Conservation (phyloP, 2,113 vertebrate species). For the Trogon melanurus region DNA sequence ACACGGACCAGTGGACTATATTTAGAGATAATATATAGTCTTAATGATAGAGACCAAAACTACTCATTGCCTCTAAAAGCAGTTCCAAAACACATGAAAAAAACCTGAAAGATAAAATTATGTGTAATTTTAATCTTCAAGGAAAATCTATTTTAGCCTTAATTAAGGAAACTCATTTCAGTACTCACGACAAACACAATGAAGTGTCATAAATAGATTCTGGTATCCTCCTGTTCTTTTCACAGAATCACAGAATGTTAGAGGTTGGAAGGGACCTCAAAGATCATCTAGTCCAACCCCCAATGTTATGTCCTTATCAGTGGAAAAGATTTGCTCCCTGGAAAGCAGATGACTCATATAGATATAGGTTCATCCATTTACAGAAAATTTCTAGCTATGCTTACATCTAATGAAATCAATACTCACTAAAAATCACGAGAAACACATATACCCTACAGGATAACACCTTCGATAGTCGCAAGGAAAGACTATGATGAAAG, state of each 20-base stretch:
- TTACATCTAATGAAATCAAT: background rate
- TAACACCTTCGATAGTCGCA: background rate
- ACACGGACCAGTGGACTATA: background rate
- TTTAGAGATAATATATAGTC: background rate
- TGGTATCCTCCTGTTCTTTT: background rate
- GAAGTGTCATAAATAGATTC: background rate
- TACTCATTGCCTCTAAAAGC: background rate
- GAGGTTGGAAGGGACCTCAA: no score
- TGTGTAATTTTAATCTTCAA: background rate
- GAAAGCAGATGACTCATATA: background rate
- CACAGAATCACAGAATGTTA: no score
- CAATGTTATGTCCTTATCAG: background rate
- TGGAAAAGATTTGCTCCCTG: background rate
- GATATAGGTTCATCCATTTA: background rate
- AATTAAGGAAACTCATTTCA: background rate
- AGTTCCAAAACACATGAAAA: background rate
- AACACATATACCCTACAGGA: background rate
- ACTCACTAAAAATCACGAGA: background rate
- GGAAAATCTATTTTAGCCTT: background rate
- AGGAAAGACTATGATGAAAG: background rate
- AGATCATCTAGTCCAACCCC: no score
- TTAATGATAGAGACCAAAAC: background rate
- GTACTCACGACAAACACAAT: background rate
- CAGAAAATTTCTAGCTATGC: background rate
- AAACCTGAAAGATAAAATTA: background rate